phyloP scores from a whole-genome alignment of 2,113 vertebrate species.

The Xiphophorus maculatus region DNA sequence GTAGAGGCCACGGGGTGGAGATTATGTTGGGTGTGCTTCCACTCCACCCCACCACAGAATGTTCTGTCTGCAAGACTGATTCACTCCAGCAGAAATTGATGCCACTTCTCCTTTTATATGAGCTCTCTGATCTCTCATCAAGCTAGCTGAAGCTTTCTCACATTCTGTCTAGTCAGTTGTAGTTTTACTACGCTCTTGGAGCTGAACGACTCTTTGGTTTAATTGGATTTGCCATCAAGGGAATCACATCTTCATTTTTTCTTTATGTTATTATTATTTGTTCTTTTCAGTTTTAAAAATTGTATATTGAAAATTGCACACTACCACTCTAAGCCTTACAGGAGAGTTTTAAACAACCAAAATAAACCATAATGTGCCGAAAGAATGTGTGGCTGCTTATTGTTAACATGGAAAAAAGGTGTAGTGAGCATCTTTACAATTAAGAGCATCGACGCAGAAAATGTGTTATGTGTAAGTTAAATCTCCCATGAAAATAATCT shows the following conservation, averaged over 20 bases:
- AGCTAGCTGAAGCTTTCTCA: slow-evolving; percentile 32
- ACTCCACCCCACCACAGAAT: slow-evolving; percentile 35
- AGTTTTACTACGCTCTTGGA: slow-evolving; percentile 21
- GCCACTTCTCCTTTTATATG: slow-evolving; percentile 44
- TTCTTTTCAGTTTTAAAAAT: background rate
- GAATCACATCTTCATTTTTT: background rate
- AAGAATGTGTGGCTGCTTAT: too few species aligned
- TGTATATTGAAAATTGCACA: background rate
- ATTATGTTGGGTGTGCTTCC: background rate
- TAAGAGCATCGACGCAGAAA: too few species aligned
- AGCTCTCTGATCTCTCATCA: slow-evolving; percentile 48
- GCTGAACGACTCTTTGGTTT: background rate
- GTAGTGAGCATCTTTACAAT: too few species aligned
- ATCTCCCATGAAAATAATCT: too few species aligned
- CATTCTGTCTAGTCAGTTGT: slow-evolving; percentile 23
- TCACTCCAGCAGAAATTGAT: slow-evolving; percentile 52
- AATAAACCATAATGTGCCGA: too few species aligned
- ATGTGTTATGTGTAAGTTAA: too few species aligned
- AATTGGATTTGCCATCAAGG: background rate
- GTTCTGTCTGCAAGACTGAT: slow-evolving; percentile 49
- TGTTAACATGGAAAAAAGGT: too few species aligned
- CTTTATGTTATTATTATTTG: too few species aligned
- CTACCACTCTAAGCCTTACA: background rate
- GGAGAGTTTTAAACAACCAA: too few species aligned
- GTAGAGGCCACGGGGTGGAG: too few species aligned